Conservation (phyloP, 2,888 invertebrate genomes). For the Callimorpha dominula region DNA sequence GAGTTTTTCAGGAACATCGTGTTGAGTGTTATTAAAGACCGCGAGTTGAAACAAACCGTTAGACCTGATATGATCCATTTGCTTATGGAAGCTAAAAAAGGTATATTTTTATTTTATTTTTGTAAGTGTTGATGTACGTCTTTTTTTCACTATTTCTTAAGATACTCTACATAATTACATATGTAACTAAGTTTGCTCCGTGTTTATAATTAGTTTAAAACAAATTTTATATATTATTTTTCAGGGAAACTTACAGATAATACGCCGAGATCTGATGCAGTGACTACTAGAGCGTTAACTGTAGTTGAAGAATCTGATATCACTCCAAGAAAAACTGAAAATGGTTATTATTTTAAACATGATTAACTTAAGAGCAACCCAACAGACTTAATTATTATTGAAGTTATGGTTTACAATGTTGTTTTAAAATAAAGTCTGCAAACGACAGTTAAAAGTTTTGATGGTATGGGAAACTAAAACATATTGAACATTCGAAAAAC, state of each 20-base stretch:
- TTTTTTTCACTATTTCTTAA: too few relatives aligned
- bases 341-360: neutral
- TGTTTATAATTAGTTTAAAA: neutral
- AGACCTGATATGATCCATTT: conserved; percentile 87
- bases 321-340: neutral
- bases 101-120: conserved; percentile 36
- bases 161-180: too few relatives aligned
- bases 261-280: neutral
- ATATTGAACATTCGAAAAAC: too few relatives aligned
- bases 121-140: too few relatives aligned
- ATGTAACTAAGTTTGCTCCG: neutral
- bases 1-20: conserved; percentile 71
- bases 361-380: neutral
- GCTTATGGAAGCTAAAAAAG: conserved; percentile 84
- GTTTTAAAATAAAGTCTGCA: neutral
- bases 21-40: conserved; percentile 68
- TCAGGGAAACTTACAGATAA: conserved; percentile 10
- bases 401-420: neutral
- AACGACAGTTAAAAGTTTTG: too few relatives aligned
- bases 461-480: conserved; percentile 32
- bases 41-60: conserved; percentile 68
- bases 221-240: neutral
- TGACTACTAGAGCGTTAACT: conserved; percentile 41
- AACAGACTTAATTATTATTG: neutral
- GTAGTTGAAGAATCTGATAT: conserved; percentile 58